phyloP scores from a whole-genome alignment of 2,888 invertebrate genomes.

The Rhabditophanes sp. region DNA sequence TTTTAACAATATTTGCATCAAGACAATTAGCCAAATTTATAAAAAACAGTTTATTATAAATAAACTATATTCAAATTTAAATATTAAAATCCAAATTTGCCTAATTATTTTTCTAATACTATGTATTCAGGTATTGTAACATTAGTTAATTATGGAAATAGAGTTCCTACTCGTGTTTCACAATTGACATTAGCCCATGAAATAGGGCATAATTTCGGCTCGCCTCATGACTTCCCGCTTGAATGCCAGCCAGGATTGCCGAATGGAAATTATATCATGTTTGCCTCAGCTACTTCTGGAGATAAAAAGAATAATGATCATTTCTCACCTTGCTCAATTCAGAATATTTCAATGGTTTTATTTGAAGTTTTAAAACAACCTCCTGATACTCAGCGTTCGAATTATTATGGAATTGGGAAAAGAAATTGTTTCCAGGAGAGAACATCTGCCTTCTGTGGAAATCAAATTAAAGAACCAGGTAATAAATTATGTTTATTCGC shows the following conservation, averaged over 20 bases:
- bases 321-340: conserved; percentile 81
- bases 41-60: no score
- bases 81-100: no score
- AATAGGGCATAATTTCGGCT: conserved; percentile 97
- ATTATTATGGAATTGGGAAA: conserved; percentile 55
- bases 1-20: no score
- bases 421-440: conserved; percentile 83
- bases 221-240: conserved; percentile 52
- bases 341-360: conserved; percentile 49
- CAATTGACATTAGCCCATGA: conserved; percentile 94
- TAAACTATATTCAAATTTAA: no score
- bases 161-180: conserved; percentile 90
- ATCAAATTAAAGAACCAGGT: conserved; percentile 90
- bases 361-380: conserved; percentile 30
- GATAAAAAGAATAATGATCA: conserved; percentile 92
- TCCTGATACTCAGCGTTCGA: conserved; percentile 27
- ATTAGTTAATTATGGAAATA: conserved; percentile 80
- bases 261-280: conserved; percentile 96
- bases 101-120: no score
- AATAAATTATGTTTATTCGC: no score
- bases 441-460: conserved; percentile 91
- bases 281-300: conserved; percentile 83
- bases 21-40: no score
- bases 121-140: conserved; percentile 98
- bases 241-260: conserved; percentile 74